Conservation (phyloP, 2,113 vertebrate species). For the Bagarius yarrelli region DNA sequence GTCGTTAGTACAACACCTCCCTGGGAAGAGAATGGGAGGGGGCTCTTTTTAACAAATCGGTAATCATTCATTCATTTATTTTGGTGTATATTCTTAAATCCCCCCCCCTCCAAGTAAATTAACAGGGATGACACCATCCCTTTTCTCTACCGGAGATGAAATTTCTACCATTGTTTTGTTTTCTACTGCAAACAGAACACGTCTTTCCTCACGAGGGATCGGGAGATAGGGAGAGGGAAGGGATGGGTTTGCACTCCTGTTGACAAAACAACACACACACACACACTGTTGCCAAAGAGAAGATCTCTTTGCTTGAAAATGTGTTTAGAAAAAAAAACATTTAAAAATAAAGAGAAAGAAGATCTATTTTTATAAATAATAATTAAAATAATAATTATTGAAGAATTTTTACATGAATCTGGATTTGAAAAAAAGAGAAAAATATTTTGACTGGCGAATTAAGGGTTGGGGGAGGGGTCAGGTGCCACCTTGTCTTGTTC, state of each 20-base stretch:
- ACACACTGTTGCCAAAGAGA: slow-evolving; percentile 99
- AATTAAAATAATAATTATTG: slow-evolving; percentile 84
- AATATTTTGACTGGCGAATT: slow-evolving; percentile 99
- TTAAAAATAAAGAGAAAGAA: slow-evolving; percentile 90
- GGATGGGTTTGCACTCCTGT: slow-evolving; percentile 87
- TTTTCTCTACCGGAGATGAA: slow-evolving; percentile 72
- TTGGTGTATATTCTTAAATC: slow-evolving; percentile 84
- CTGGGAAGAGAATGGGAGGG: slow-evolving; percentile 67
- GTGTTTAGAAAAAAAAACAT: slow-evolving; percentile 94
- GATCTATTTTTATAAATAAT: slow-evolving; percentile 99
- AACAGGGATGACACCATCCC: slow-evolving; percentile 82
- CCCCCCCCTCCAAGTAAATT: slow-evolving; percentile 76
- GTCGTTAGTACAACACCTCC: slow-evolving; percentile 77
- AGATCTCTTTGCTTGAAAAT: slow-evolving; percentile 99
- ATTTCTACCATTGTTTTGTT: slow-evolving; percentile 85
- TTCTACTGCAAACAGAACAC: slow-evolving; percentile 98
- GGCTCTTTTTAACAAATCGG: slow-evolving; percentile 75
- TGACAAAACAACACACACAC: slow-evolving; percentile 90
- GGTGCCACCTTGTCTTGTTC: slow-evolving; percentile 99
- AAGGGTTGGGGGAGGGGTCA: slow-evolving; percentile 83
- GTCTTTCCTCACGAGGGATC: slow-evolving; percentile 88
- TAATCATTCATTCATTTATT: slow-evolving; percentile 80
- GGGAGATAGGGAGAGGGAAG: slow-evolving; percentile 88
- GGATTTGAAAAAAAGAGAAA: slow-evolving; percentile 99
- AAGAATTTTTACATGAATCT: slow-evolving; percentile 99